These are phyloP conservation scores for Drosophila ohnishii DNA, from an alignment of 1,140 invertebrate genomes.

Conservation along the genomic window DNA sequence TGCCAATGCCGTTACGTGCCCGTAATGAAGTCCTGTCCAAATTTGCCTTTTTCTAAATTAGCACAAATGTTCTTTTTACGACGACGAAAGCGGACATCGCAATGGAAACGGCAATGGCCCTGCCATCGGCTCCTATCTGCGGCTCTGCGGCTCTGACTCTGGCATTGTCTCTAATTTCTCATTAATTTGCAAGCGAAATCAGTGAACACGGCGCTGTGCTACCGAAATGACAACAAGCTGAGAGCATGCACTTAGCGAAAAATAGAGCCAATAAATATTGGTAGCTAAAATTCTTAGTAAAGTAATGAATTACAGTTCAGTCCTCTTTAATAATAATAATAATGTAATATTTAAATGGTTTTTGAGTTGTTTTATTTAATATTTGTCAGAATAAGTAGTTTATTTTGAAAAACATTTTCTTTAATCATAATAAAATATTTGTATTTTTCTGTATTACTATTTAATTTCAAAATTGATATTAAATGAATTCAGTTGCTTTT, in stretches of 20 bases:
- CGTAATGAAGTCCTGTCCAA: conserved; percentile 81
- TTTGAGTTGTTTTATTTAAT: too few species aligned
- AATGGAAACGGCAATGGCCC: conserved; percentile 21
- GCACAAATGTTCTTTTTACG: conserved; percentile 82
- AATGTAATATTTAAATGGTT: too few species aligned
- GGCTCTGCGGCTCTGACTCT: conserved; percentile 33
- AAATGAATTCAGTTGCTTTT: neutral
- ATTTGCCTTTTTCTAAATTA: conserved; percentile 82
- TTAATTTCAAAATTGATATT: neutral
- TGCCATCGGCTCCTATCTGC: conserved; percentile 12
- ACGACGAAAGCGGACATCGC: conserved; percentile 53
- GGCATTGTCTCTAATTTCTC: conserved; percentile 81
- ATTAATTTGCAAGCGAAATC: conserved; percentile 83
- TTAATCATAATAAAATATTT: too few species aligned
- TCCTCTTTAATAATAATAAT: too few species aligned
- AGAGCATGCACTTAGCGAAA: conserved; percentile 24
- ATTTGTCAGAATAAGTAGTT: too few species aligned
- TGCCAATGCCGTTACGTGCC: conserved; percentile 73
- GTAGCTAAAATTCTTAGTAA: too few species aligned
- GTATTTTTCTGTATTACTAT: too few species aligned
- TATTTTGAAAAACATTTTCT: too few species aligned
- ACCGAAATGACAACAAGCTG: conserved; percentile 61
- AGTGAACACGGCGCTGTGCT: conserved; percentile 62
- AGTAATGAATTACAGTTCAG: too few species aligned
- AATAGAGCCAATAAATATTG: neutral